Evolutionary conservation across 2,113 vertebrate species (phyloP), one percentile per base, ranked within the genome.

Genomic region (Barnardius zonarius): DNA sequence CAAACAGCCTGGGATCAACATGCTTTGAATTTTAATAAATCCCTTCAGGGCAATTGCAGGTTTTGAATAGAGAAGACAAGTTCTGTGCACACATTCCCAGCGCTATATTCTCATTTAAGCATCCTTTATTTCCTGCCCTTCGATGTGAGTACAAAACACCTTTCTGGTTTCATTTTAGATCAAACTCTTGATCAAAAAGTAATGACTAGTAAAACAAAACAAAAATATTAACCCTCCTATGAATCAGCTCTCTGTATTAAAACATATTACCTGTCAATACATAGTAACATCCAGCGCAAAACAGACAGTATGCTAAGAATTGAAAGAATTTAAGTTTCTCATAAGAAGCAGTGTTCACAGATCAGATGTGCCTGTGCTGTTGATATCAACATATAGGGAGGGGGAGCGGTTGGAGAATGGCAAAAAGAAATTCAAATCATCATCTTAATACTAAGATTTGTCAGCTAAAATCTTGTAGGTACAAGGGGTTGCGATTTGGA

Each of bases 21-120:
- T 89, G 86, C 96, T 97, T 78, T 95, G 97, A 97, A 97, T 98
- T 97, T 97, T 82, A 98, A 97, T 95, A 96, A 97, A 89, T 87
- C 88, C 84, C 96, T 97, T 88, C 79, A 96, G 93, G 93, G 76
- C 89, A 96, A 61, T 57, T 92, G 86, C 95, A 96, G 91, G 87
- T 95, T 97, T 92, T 89, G 87, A 98, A 97, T 74, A 96, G 78
- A 96, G 85, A 91, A 92, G 89, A 82, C 14, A 49, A 85, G 78
- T 88, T 83, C 78, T 57, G 27, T 31, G 78, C 66, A 81, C 7
- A 33, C 39, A 44, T 76, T 96, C 90, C 73, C 46, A 72, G 81
- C 78, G 57, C 33, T n/a, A 10, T 69, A 79, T 35, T 69, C 23
- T 89, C 63, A 78, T 93, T 94, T 75, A 96, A 83, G 44, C 39